phyloP scores from a whole-genome alignment of 2,888 invertebrate species.

The Nephrotoma guestfalica region DNA sequence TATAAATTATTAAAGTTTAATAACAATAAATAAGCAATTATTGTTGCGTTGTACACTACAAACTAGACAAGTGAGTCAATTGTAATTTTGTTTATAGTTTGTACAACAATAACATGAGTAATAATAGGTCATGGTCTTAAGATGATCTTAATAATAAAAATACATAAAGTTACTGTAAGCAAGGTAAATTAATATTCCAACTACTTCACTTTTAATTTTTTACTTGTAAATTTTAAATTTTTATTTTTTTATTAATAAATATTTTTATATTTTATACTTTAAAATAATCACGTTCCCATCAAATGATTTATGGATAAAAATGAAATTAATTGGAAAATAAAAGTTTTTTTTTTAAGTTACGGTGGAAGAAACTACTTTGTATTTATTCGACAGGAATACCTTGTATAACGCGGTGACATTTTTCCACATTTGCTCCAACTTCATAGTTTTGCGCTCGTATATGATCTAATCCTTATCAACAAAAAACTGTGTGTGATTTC shows the following conservation, averaged over 20 bases:
- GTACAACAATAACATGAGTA: neutral
- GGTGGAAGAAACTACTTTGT: neutral
- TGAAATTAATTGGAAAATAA: neutral
- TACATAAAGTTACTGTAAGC: neutral
- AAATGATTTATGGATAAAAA: slow-evolving; percentile 3
- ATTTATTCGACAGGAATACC: no score
- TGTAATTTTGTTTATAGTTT: neutral
- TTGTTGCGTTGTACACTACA: neutral
- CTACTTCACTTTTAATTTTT: slow-evolving; percentile 1
- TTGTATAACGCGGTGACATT: no score
- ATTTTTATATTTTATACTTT: neutral
- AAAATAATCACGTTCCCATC: slow-evolving; percentile 4
- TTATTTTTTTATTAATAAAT: neutral
- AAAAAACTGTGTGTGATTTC: no score
- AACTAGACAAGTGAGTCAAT: neutral
- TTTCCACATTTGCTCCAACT: no score
- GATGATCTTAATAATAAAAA: neutral
- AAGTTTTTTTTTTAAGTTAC: neutral
- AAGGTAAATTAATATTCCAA: neutral
- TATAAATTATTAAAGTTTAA: neutral
- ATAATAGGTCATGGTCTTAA: slow-evolving; percentile 2
- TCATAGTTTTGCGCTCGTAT: no score
- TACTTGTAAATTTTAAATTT: neutral
- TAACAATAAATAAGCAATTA: neutral
- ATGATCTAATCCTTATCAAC: no score